Base-by-base conservation (phyloP, 1,140 invertebrate species). In the Atta colombica region DNA sequence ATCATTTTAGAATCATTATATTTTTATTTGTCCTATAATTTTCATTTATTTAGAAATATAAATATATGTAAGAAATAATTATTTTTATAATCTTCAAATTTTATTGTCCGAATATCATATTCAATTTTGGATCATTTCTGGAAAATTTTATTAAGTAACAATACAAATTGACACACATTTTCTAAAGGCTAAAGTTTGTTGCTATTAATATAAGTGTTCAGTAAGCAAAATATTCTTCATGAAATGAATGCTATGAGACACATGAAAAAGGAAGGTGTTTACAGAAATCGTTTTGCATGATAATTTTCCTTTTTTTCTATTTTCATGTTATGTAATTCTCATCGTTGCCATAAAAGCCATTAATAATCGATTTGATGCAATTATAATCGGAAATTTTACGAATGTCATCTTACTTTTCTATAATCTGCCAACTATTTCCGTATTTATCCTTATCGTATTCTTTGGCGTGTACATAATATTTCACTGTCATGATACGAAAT, bases 361-460 rank as follows among this genome's bases (percentile, higher is more conserved):
- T 39, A 21, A 63, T 65, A 65, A 63, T 65, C 28, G 39, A 65
- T 49, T 65, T 28, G 6, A 77, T 63, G 35, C 69, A 53, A 61
- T 21, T 77, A 28, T 35, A 61, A 25, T n/a, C 12, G 35, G 4
- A 8, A 18, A 77, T 77, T 77, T 77, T 21, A 18, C 35, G 58
- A 49, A 77, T 45, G 35, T 16, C 2, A 21, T 28, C 21, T 45
- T 25, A 6, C 10, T 77, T 77, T 77, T 35, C 8, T 0, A 18
- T 39, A 65, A 77, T 77, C 35, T n/a, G 7, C 58, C 16, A 45
- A 77, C 16, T 35, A 65, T 77, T 77, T 77, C 60, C 25, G 25
- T 61, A 49, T 49, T 8, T 14, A 49, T 77, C 49, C 49, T 61
- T 21, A 18, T 65, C 7, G 31, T 65, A 35, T 65, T 3, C 6